Percentiles rank a stretch among this genome's conserved stretches.
These are phyloP conservation scores for Tachina lurida DNA, from an alignment of 2,888 invertebrate genomes.

Conservation along the genomic window DNA sequence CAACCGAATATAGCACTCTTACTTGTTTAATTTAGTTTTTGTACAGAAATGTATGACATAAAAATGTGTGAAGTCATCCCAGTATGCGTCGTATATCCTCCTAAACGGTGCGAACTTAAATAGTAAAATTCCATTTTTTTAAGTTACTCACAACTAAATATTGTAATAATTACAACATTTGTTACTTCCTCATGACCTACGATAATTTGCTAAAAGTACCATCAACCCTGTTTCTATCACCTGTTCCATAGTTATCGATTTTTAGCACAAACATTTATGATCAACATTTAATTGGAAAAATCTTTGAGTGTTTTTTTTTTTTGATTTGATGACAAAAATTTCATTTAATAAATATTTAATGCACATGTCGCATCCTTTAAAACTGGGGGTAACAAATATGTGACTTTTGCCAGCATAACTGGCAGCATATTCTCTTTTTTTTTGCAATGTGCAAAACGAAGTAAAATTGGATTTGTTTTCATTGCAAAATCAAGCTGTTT, in stretches of 20 bases:
- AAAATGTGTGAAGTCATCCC: too few species aligned
- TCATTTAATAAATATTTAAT: conserved; percentile 35
- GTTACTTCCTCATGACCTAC: too few species aligned
- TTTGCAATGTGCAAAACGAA: neutral
- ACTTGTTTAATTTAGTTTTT: too few species aligned
- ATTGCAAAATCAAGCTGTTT: conserved; percentile 44
- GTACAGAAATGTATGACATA: too few species aligned
- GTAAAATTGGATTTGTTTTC: conserved; percentile 24
- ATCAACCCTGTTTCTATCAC: neutral
- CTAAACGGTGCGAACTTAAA: too few species aligned
- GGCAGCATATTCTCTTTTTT: neutral
- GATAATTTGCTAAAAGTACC: neutral
- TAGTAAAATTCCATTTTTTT: too few species aligned
- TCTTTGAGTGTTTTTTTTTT: neutral
- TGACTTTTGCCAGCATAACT: conserved; percentile 40
- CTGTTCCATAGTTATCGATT: neutral
- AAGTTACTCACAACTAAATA: too few species aligned
- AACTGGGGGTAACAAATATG: conserved; percentile 36
- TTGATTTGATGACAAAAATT: neutral
- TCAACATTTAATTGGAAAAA: conserved; percentile 17
- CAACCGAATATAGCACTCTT: too few species aligned
- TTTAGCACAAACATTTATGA: neutral
- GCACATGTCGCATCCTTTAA: neutral
- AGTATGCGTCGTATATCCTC: too few species aligned
- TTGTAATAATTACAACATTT: too few species aligned